Conservation (phyloP, 1,140 invertebrate genomes). For the Macrotrachela quadricornifera region DNA sequence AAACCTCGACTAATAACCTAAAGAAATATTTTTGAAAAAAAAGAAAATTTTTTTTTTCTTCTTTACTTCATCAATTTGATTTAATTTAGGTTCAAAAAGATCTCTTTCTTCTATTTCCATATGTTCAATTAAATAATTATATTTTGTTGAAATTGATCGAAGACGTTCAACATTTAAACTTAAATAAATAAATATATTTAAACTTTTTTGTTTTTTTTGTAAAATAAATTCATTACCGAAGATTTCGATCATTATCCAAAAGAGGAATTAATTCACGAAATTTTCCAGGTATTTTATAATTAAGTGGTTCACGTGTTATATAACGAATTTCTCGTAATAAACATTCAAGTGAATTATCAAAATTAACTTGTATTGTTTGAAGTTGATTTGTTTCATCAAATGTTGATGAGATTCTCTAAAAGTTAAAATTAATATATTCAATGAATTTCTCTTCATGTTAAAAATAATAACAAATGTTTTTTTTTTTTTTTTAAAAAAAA, state of each 20-base stretch:
- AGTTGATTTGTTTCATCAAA: slow-evolving; percentile 22
- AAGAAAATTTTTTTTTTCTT: not conserved
- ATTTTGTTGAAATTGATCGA: slow-evolving; percentile 27
- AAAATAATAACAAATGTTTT: too few relatives aligned
- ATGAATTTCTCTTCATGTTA: too few relatives aligned
- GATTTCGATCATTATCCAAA: slow-evolving; percentile 11
- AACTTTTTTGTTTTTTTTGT: too few relatives aligned
- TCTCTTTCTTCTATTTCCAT: slow-evolving; percentile 25
- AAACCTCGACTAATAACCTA: slow-evolving; percentile 18
- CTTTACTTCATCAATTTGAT: slow-evolving; percentile 24
- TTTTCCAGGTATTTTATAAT: slow-evolving; percentile 10
- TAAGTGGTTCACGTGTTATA: slow-evolving; percentile 20
- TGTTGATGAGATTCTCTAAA: slow-evolving; percentile 24
- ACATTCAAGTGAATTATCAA: slow-evolving; percentile 22
- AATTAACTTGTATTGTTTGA: slow-evolving; percentile 19
- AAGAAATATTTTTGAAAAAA: not conserved
- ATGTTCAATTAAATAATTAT: slow-evolving; percentile 27
- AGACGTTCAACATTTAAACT: slow-evolving; percentile 15
- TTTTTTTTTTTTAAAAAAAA: slow-evolving; percentile 16
- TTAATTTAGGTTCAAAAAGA: slow-evolving; percentile 24
- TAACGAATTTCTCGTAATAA: slow-evolving; percentile 25
- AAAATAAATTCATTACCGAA: slow-evolving; percentile 14
- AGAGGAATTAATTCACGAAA: not conserved
- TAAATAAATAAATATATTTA: too few relatives aligned
- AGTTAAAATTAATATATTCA: too few relatives aligned